A percentile compares a stretch with the other conserved stretches of the same genome.
phyloP scores from a whole-genome alignment of 2,888 invertebrate genomes.

The Agrochola macilenta region DNA sequence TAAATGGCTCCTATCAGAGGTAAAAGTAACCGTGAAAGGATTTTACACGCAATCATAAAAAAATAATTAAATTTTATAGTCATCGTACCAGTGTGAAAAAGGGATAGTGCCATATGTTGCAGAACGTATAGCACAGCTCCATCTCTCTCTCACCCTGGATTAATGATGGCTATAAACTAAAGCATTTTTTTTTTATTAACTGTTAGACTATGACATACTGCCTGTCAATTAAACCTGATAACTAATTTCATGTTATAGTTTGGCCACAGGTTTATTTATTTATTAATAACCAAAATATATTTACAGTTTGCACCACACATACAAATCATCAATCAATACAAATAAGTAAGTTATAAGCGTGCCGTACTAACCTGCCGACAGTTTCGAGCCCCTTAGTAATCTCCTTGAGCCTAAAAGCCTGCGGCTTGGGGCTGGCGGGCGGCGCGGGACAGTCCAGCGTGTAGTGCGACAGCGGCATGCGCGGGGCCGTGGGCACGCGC shows the following conservation, averaged over 20 bases:
- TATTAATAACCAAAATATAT: no score
- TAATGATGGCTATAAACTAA: neutral
- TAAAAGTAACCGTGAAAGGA: no score
- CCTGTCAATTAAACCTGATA: neutral
- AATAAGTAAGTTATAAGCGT: neutral
- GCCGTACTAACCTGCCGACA: constrained; percentile 91
- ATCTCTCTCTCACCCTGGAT: neutral
- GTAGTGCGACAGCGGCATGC: constrained; percentile 91
- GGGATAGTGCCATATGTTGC: neutral
- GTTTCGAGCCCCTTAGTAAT: constrained; percentile 97
- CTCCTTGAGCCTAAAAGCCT: constrained; percentile 92
- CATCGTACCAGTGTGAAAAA: no score
- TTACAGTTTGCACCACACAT: neutral
- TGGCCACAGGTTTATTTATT: neutral
- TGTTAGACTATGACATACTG: neutral
- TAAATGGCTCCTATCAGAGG: no score
- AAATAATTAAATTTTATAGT: no score
- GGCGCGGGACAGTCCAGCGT: neutral
- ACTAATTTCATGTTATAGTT: neutral
- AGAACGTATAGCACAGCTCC: neutral
- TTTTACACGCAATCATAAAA: no score
- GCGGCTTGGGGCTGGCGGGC: constrained; percentile 55
- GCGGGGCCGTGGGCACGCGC: constrained; percentile 92
- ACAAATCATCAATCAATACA: neutral
- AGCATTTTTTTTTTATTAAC: no score